A percentile compares a stretch with the other conserved stretches of the same genome.
Evolutionary conservation across 2,113 vertebrate genomes (phyloP).

Genomic region (Aphyosemion australe): DNA sequence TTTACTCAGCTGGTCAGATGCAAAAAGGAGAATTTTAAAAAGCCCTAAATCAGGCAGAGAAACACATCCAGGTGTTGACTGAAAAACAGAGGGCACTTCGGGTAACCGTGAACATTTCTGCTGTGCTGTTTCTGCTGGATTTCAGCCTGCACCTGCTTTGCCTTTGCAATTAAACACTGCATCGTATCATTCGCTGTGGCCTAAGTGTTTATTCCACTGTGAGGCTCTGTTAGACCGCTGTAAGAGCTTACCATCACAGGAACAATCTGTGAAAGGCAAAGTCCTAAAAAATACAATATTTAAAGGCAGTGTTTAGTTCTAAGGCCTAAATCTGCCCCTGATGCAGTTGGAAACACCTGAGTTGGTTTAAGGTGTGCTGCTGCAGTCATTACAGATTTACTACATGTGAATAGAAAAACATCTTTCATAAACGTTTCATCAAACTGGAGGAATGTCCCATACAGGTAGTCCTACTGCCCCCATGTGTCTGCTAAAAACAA

Average conservation of each 20-base stretch:
- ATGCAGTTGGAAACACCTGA: no score
- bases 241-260: background rate
- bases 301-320: no score
- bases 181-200: slow-evolving; percentile 1
- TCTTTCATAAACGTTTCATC: no score
- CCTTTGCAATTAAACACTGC: slow-evolving; percentile 7
- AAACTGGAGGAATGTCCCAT: no score
- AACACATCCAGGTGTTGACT: slow-evolving; percentile 43
- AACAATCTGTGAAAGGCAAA: background rate
- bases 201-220: background rate
- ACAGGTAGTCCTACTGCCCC: no score
- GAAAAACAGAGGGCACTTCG: slow-evolving; percentile 28
- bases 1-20: slow-evolving; percentile 13
- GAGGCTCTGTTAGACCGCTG: background rate
- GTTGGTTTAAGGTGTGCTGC: no score
- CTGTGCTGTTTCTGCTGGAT: slow-evolving; percentile 27
- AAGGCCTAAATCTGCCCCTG: no score
- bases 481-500: no score
- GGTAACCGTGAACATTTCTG: slow-evolving; percentile 29
- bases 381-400: no score
- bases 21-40: slow-evolving; percentile 22
- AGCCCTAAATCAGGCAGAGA: slow-evolving; percentile 21
- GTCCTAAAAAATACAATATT: no score
- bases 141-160: slow-evolving; percentile 33
- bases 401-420: no score